phyloP scores from a whole-genome alignment of 2,797 vertebrate species.

The Gallinago stenura region DNA sequence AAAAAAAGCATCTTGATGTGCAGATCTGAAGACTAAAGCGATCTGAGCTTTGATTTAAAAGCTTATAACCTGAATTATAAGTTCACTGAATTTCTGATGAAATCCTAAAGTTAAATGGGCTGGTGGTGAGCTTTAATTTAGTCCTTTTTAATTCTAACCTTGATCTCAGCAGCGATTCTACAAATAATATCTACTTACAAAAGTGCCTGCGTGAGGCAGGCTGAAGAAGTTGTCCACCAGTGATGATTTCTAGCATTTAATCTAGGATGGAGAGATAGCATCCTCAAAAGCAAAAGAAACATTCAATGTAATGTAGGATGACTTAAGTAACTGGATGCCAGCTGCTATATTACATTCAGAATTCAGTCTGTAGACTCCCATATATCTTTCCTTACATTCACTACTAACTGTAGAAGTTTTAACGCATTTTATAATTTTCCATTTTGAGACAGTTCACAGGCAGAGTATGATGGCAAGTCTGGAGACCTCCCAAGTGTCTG shows the following conservation, averaged over 20 bases:
- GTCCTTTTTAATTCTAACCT: not conserved
- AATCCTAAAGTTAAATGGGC: not conserved
- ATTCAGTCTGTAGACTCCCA: not conserved
- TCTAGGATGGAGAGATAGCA: not conserved
- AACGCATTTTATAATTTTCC: not conserved
- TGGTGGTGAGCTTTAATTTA: not conserved
- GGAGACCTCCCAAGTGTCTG: not conserved
- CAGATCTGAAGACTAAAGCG: not conserved
- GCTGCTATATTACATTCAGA: not conserved
- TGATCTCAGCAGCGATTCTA: not conserved
- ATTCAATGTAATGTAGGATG: not conserved
- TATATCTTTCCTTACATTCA: not conserved
- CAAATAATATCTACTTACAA: not conserved
- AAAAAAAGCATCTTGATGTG: not conserved
- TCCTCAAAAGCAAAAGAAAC: not conserved
- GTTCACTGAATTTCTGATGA: not conserved
- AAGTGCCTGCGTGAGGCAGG: not conserved
- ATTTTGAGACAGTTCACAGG: not conserved
- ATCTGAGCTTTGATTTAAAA: not conserved
- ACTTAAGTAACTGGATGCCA: not conserved
- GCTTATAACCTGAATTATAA: not conserved
- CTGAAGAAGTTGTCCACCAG: not conserved
- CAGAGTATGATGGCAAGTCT: not conserved
- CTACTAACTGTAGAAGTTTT: not conserved
- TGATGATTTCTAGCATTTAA: not conserved